These are phyloP conservation scores for Brachypteracias leptosomus DNA, from an alignment of 2,113 vertebrate genomes.

Conservation along the genomic window DNA sequence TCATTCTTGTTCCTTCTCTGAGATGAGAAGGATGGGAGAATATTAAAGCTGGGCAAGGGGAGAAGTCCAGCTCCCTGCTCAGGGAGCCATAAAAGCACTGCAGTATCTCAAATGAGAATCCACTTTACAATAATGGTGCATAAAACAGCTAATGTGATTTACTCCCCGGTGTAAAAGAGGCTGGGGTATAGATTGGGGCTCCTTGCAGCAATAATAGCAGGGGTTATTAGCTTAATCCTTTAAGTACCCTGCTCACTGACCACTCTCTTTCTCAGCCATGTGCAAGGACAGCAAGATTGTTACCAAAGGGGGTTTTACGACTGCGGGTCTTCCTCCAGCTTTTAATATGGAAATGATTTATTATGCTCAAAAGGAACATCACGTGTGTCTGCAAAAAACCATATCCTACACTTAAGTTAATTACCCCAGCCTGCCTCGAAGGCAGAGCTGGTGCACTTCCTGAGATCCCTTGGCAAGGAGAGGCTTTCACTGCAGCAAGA, in stretches of 20 bases:
- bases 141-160: slow-evolving; percentile 24
- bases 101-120: not conserved
- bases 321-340: not conserved
- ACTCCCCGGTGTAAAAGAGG: not conserved
- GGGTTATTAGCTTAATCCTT: slow-evolving; percentile 1
- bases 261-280: not conserved
- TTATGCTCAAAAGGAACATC: not conserved
- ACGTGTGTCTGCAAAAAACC: slow-evolving; percentile 4
- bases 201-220: not conserved
- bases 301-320: not conserved
- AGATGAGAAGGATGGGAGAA: not conserved
- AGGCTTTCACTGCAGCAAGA: not conserved
- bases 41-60: not conserved
- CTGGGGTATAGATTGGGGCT: not conserved
- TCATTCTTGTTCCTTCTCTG: not conserved
- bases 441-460: slow-evolving; percentile 14
- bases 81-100: not conserved
- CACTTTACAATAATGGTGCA: not conserved
- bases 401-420: slow-evolving; percentile 40
- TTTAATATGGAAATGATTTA: slow-evolving; percentile 29
- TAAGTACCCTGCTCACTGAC: not conserved
- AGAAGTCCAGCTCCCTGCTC: not conserved
- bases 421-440: slow-evolving; percentile 35
- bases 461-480: not conserved
- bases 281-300: not conserved